Conservation (phyloP, 2,113 vertebrate species). For the Gadus macrocephalus region DNA sequence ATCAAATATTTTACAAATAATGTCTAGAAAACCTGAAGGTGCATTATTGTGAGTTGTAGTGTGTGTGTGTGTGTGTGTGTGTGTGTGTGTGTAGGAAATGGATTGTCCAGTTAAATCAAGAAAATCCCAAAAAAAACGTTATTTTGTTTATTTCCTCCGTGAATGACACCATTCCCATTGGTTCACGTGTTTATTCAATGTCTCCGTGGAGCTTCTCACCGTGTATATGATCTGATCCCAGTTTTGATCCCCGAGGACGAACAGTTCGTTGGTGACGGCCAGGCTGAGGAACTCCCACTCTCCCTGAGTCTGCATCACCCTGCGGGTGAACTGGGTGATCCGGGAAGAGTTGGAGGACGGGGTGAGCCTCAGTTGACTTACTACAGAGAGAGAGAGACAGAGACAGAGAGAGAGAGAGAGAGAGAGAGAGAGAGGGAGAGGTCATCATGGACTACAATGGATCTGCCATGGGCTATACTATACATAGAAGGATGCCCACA, state of each 20-base stretch:
- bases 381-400: slow-evolving; percentile 26
- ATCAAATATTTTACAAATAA: no score
- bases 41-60: no score
- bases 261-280: slow-evolving; percentile 25
- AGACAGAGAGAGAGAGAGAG: background rate
- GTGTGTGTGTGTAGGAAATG: background rate
- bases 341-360: slow-evolving; percentile 59
- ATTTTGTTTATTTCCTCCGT: no score
- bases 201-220: slow-evolving; percentile 23
- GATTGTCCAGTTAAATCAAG: background rate
- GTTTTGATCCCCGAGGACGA: background rate
- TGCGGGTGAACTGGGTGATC: slow-evolving; percentile 49
- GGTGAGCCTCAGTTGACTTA: slow-evolving; percentile 26
- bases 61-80: no score
- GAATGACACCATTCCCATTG: no score
- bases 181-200: background rate
- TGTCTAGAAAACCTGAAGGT: no score
- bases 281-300: slow-evolving; percentile 65
- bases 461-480: background rate
- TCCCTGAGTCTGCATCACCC: slow-evolving; percentile 51
- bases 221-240: slow-evolving; percentile 58
- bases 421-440: no score
- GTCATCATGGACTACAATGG: no score
- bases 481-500: background rate
- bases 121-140: no score